Conservation (phyloP, 2,113 vertebrate genomes). For the Chaenocephalus aceratus region DNA sequence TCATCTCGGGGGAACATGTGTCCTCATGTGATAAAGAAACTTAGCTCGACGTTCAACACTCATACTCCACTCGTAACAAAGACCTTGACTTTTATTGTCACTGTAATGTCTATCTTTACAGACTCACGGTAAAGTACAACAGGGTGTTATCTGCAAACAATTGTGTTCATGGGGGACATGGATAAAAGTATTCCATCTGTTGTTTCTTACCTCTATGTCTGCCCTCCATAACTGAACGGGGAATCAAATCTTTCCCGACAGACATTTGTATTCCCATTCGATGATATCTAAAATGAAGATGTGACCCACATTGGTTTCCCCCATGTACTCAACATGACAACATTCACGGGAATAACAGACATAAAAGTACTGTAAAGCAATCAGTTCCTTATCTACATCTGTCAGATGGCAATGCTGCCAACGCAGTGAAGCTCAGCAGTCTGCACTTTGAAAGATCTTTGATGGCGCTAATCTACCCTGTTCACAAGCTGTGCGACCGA, state of each 20-base stretch:
- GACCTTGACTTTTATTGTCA: constrained; percentile 17
- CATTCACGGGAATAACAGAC: constrained; percentile 22
- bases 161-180: not conserved
- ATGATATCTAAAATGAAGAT: constrained; percentile 20
- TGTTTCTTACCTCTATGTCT: constrained; percentile 4
- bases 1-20: not conserved
- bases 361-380: constrained; percentile 48
- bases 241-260: constrained; percentile 1
- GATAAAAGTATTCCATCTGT: constrained; percentile 7
- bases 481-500: constrained; percentile 31
- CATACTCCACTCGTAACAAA: constrained; percentile 6
- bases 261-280: constrained; percentile 6
- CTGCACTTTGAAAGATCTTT: constrained; percentile 55
- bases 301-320: not conserved
- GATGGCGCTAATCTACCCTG: constrained; percentile 47
- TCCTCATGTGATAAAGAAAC: constrained; percentile 14
- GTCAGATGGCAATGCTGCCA: constrained; percentile 46
- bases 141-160: constrained; percentile 1
- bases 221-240: not conserved
- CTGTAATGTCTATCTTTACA: not conserved
- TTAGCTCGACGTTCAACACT: not conserved
- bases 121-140: not conserved
- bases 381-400: constrained; percentile 58
- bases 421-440: constrained; percentile 47
- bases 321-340: constrained; percentile 18